Conservation (phyloP, 1,140 invertebrate species). For the Drosophila mayri region DNA sequence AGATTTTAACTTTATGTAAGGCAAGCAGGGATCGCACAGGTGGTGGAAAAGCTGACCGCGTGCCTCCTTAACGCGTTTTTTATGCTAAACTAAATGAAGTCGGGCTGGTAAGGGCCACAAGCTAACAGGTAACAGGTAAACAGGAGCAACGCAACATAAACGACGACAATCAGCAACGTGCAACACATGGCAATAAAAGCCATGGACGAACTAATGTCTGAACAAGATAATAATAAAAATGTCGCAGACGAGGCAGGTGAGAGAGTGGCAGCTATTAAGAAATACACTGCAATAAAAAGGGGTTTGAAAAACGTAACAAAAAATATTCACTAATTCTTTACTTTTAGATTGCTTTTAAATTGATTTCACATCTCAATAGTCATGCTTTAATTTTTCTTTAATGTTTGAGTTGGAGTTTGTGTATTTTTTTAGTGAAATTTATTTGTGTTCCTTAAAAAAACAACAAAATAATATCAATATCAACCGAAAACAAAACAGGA, state of each 20-base stretch:
- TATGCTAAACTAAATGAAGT: conserved; percentile 80
- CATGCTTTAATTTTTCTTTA: background rate
- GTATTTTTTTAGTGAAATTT: background rate
- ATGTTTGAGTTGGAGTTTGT: background rate
- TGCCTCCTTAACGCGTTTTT: conserved; percentile 68
- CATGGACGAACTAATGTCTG: conserved; percentile 26
- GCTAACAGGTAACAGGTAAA: conserved; percentile 4
- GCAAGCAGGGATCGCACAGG: conserved; percentile 1
- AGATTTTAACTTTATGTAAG: conserved; percentile 72
- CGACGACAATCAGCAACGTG: conserved; percentile 11
- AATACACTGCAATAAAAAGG: background rate
- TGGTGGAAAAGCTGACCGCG: conserved; percentile 40
- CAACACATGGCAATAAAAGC: conserved; percentile 30
- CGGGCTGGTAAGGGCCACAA: conserved; percentile 5
- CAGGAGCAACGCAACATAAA: conserved; percentile 4
- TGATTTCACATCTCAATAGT: background rate
- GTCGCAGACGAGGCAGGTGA: conserved; percentile 4
- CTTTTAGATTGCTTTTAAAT: background rate
- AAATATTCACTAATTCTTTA: background rate
- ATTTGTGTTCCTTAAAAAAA: background rate
- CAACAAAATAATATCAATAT: conserved; percentile 1
- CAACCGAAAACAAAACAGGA: background rate
- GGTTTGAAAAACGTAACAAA: background rate
- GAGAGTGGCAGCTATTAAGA: conserved; percentile 4
- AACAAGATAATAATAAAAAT: conserved; percentile 30